phyloP scores from a whole-genome alignment of 2,888 invertebrate species.

The Stenolophus ochropezus region DNA sequence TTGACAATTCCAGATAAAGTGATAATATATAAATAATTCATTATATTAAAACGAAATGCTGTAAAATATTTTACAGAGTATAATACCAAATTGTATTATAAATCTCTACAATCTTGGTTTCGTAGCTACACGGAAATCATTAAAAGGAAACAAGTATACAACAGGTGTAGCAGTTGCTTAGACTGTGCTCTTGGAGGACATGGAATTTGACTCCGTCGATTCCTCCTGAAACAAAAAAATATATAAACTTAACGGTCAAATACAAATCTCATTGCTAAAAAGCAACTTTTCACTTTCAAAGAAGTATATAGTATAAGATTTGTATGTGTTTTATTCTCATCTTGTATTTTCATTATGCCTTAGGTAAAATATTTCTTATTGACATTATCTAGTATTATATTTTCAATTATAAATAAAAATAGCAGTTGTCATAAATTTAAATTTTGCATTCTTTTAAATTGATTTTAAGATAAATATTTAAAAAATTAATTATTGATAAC shows the following conservation, averaged over 20 bases:
- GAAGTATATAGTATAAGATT: too few relatives aligned
- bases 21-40: slow-evolving; percentile 30
- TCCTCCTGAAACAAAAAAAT: not conserved
- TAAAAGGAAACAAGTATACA: slow-evolving; percentile 1
- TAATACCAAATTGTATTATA: slow-evolving; percentile 22
- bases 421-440: too few relatives aligned
- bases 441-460: too few relatives aligned
- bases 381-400: too few relatives aligned
- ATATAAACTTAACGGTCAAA: not conserved
- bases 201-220: not conserved
- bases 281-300: too few relatives aligned
- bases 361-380: too few relatives aligned
- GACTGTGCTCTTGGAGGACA: not conserved
- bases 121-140: slow-evolving; percentile 5
- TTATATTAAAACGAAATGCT: slow-evolving; percentile 23
- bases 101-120: slow-evolving; percentile 24
- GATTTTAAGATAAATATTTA: too few relatives aligned
- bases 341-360: too few relatives aligned
- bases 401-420: too few relatives aligned
- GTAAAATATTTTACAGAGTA: not conserved
- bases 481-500: too few relatives aligned
- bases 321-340: too few relatives aligned
- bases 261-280: too few relatives aligned
- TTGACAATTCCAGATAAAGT: slow-evolving; percentile 16
- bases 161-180: slow-evolving; percentile 14